Evolutionary conservation across 2,888 invertebrate genomes (phyloP).

Genomic region (Macaria liturata): DNA sequence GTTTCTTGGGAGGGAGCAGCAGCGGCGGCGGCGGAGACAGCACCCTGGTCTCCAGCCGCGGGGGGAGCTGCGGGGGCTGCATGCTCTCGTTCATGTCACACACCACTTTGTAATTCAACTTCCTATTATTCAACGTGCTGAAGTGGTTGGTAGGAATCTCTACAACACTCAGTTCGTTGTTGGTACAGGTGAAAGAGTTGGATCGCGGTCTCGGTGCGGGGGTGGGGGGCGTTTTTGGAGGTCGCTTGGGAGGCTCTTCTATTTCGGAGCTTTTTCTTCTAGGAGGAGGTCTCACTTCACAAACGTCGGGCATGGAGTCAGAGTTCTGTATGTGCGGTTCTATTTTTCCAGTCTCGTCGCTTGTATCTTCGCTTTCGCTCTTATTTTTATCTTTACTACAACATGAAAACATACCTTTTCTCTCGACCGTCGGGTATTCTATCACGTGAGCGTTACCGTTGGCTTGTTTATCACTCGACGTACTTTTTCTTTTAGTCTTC

Average conservation of each 20-base stretch:
- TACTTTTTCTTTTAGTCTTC: constrained; percentile 73
- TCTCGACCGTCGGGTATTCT: constrained; percentile 88
- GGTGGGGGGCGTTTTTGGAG: constrained; percentile 83
- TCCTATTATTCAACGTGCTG: constrained; percentile 72
- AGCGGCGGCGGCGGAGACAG: constrained; percentile 79
- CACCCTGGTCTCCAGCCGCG: constrained; percentile 66
- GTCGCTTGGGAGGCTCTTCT: constrained; percentile 86
- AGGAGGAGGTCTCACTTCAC: constrained; percentile 85
- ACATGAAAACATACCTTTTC: constrained; percentile 89
- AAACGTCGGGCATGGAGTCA: constrained; percentile 73
- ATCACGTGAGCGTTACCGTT: constrained; percentile 83
- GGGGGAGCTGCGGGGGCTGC: constrained; percentile 78
- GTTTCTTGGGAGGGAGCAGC: constrained; percentile 87
- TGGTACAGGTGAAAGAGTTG: constrained; percentile 78
- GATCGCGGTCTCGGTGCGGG: constrained; percentile 82
- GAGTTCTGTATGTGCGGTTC: constrained; percentile 66
- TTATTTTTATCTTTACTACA: constrained; percentile 85
- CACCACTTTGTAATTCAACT: constrained; percentile 71
- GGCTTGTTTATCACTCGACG: constrained; percentile 63
- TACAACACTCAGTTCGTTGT: constrained; percentile 70
- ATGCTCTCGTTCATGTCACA: constrained; percentile 71
- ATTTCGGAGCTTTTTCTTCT: constrained; percentile 81
- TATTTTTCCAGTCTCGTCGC: constrained; percentile 68
- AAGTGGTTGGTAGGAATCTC: constrained; percentile 74
- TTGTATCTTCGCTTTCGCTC: constrained; percentile 78